A percentile compares a stretch with the other conserved stretches of the same genome.
These are phyloP conservation scores for Napeogenes sylphis DNA, from an alignment of 2,888 invertebrate genomes.

Conservation along the genomic window DNA sequence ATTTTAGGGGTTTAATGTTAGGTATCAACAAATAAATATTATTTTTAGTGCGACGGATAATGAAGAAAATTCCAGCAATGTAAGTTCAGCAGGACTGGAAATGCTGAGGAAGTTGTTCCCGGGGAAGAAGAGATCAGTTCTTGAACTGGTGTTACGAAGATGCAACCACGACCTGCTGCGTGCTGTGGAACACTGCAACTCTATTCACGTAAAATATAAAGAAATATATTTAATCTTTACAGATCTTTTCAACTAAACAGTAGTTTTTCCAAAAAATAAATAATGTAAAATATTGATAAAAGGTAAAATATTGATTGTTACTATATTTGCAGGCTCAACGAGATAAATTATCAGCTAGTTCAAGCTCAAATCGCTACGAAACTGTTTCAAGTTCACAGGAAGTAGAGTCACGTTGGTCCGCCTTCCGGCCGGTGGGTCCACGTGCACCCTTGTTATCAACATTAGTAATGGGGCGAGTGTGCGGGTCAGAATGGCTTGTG, in stretches of 20 bases:
- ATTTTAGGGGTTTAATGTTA: background rate
- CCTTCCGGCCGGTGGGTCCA: conserved; percentile 70
- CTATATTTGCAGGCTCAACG: conserved; percentile 47
- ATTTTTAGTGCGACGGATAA: conserved; percentile 43
- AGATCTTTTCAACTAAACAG: no score
- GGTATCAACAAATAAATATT: background rate
- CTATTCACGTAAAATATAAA: conserved; percentile 49
- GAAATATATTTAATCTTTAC: background rate
- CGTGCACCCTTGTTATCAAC: conserved; percentile 68
- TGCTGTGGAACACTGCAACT: conserved; percentile 91
- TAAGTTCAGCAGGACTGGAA: conserved; percentile 87
- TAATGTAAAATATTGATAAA: background rate
- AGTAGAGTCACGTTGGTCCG: conserved; percentile 64
- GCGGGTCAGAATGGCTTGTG: conserved; percentile 73
- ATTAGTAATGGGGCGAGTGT: conserved; percentile 71
- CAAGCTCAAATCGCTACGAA: conserved; percentile 47
- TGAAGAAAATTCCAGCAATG: conserved; percentile 55
- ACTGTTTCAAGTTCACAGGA: conserved; percentile 64
- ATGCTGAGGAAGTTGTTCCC: conserved; percentile 94
- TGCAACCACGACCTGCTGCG: conserved; percentile 94
- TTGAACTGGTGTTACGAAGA: conserved; percentile 93
- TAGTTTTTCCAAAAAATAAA: background rate
- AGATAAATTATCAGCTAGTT: conserved; percentile 46
- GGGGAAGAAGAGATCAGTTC: conserved; percentile 89
- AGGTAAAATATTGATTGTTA: background rate